A percentile compares a stretch with the other conserved stretches of the same genome.
phyloP scores from a whole-genome alignment of 2,888 invertebrate species.

The Drosophila falleni region DNA sequence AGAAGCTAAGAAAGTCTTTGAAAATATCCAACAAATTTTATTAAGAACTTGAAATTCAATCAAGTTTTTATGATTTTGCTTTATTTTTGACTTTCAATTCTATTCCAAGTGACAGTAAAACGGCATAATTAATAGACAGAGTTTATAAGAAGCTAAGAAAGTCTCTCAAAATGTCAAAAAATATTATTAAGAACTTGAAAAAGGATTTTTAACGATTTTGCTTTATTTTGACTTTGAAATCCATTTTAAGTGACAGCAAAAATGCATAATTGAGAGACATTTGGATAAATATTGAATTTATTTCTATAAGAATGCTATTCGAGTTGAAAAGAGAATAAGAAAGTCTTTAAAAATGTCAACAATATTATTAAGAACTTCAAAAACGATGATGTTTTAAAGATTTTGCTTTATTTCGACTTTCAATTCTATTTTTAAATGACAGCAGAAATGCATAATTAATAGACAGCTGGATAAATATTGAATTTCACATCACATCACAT shows the following conservation, averaged over 20 bases:
- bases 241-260: not conserved
- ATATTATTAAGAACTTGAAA: not conserved
- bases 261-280: constrained; percentile 8
- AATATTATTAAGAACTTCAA: not conserved
- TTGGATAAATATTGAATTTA: not conserved
- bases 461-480: constrained; percentile 20
- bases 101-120: not conserved
- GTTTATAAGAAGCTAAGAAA: no score
- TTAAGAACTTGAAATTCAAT: not conserved
- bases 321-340: not conserved
- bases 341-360: not conserved
- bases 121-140: constrained; percentile 8
- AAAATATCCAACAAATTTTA: not conserved
- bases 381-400: not conserved
- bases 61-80: not conserved
- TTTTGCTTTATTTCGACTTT: not conserved
- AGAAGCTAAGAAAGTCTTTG: no score
- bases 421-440: not conserved
- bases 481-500: constrained; percentile 9
- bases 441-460: constrained; percentile 4
- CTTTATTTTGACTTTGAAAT: not conserved
- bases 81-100: not conserved
- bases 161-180: not conserved
- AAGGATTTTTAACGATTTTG: not conserved
- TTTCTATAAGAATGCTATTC: not conserved